phyloP scores from a whole-genome alignment of 2,113 vertebrate species.

The Philantomba maxwellii region DNA sequence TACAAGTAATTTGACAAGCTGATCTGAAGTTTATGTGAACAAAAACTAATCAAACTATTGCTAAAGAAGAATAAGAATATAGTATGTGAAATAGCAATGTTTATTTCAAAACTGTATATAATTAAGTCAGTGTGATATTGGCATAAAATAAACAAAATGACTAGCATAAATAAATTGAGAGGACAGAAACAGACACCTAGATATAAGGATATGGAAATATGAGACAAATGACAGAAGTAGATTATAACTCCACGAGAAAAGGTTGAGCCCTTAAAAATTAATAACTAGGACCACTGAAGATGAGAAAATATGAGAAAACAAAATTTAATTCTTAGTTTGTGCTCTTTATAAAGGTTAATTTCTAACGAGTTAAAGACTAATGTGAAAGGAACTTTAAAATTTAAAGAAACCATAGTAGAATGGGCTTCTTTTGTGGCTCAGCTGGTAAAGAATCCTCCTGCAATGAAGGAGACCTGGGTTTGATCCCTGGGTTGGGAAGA shows the following conservation, averaged over 20 bases:
- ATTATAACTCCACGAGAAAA: background rate
- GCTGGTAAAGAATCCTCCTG: background rate
- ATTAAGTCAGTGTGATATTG: background rate
- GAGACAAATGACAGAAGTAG: background rate
- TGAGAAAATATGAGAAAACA: background rate
- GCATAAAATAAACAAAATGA: background rate
- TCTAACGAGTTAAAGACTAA: background rate
- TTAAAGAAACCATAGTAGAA: background rate
- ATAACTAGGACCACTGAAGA: background rate
- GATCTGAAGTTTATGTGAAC: background rate
- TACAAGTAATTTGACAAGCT: background rate
- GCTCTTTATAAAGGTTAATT: background rate
- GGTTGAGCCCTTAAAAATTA: background rate
- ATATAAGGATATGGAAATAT: background rate
- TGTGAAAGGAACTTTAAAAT: background rate
- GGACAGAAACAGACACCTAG: background rate
- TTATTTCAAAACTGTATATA: background rate
- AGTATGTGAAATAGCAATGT: background rate
- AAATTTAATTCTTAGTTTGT: background rate
- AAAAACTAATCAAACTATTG: background rate
- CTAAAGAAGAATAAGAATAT: background rate
- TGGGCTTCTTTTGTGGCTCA: background rate
- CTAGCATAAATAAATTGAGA: background rate
- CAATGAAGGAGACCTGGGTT: background rate
- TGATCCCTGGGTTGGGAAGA: background rate